These are phyloP conservation scores for Hymenochirus boettgeri DNA, from an alignment of 2,113 vertebrate species.

Conservation along the genomic window DNA sequence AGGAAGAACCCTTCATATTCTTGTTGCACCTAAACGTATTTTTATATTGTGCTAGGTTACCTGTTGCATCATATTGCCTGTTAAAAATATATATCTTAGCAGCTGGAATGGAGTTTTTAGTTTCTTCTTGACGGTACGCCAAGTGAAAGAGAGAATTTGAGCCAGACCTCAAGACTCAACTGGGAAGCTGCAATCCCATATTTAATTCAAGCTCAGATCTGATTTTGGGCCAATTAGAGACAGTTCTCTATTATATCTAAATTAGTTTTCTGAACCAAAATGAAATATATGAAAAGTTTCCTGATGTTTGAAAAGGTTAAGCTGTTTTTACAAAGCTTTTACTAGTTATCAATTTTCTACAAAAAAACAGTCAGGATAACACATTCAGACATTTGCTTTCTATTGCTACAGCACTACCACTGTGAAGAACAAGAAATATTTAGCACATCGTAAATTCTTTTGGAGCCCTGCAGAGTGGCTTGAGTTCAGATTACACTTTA, in stretches of 20 bases:
- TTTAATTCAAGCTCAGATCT: constrained; percentile 6
- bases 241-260: constrained; percentile 21
- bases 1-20: not conserved
- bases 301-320: constrained; percentile 34
- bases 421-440: constrained; percentile 97
- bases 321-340: constrained; percentile 45
- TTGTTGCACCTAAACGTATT: constrained; percentile 6
- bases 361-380: constrained; percentile 59
- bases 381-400: constrained; percentile 72
- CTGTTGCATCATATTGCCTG: constrained; percentile 40
- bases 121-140: constrained; percentile 28
- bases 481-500: constrained; percentile 82
- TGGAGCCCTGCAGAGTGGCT: constrained; percentile 84
- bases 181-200: constrained; percentile 11
- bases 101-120: constrained; percentile 31
- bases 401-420: constrained; percentile 83
- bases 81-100: constrained; percentile 37
- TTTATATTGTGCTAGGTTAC: constrained; percentile 34
- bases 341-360: constrained; percentile 63
- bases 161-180: constrained; percentile 29
- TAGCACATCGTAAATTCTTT: constrained; percentile 97
- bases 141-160: constrained; percentile 22
- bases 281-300: constrained; percentile 26
- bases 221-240: constrained; percentile 21
- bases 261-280: constrained; percentile 16